Evolutionary conservation across 2,113 vertebrate genomes (phyloP), one percentile per base, ranked within the genome.

Genomic region (Oxyruncus cristatus): DNA sequence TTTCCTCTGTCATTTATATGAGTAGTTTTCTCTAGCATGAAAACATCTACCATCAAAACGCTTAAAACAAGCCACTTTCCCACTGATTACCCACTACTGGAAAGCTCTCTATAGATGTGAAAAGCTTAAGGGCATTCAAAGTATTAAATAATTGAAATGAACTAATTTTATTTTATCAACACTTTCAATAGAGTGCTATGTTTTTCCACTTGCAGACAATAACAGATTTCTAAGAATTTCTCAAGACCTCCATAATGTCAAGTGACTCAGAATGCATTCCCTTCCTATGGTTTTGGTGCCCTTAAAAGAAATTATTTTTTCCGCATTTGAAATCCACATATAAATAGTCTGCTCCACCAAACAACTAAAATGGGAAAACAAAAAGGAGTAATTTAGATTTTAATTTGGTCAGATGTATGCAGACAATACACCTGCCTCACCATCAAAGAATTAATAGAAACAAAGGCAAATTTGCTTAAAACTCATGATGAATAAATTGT

Each of bases 311-410:
- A 74, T 66, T 46, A 10, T 85, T 52, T 63, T 67, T 42, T 18
- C 27, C 94, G n/a, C 16, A 44, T 90, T 93, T 92, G 28, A 95
- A 92, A 85, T 87, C 11, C 39, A 44, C 71, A 23, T 76, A 77
- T 85, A 94, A 94, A 76, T 92, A 92, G 42, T 63, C 68, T 88
- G 33, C 70, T 93, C 65, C 56, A 91, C n/a, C 17, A 52, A 95
- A 77, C 32, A 93, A 37, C 49, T 91, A 73, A 97, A 89, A 83
- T 42, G 15, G 14, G 30, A 81, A 41, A 82, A 71, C 35, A 85
- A 46, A 91, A 94, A 73, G 12, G 33, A 94, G 14, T 92, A 9
- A 85, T 86, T 96, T 75, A 75, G 68, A 88, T 96, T 93, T 93
- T 91, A 39, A 79, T 95, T 89, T 86, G 35, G 39, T 85, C 56